Evolutionary conservation across 2,113 vertebrate species (phyloP).

Genomic region (Hypocryptadius cinnamomeus): DNA sequence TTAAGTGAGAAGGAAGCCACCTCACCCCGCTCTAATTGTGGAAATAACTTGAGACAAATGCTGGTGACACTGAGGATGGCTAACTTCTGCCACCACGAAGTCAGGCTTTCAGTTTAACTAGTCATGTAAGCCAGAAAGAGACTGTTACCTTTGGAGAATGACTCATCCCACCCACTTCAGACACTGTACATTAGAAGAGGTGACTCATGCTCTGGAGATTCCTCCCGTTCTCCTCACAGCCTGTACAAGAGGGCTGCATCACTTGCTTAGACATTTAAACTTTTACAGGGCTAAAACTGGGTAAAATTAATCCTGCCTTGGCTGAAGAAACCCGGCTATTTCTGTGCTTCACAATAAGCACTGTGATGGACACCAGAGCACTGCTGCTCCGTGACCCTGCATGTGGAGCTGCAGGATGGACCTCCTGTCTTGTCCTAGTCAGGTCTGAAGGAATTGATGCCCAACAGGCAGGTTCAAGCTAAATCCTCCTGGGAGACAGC

Average conservation of each 20-base stretch:
- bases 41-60: neutral
- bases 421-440: neutral
- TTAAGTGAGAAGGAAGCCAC: neutral
- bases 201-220: slow-evolving; percentile 45
- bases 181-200: neutral
- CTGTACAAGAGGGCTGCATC: neutral
- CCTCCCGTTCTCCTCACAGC: neutral
- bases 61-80: neutral
- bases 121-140: slow-evolving; percentile 12
- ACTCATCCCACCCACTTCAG: slow-evolving; percentile 56
- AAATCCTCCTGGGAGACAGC: neutral
- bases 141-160: slow-evolving; percentile 33
- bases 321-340: neutral
- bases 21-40: neutral
- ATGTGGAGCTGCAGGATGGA: neutral
- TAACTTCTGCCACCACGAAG: neutral
- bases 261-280: neutral
- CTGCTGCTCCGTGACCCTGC: neutral
- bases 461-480: neutral
- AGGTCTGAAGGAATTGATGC: neutral
- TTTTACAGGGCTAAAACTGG: neutral
- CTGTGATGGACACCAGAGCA: neutral
- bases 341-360: neutral
- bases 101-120: neutral
- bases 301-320: neutral